Conservation (phyloP, 2,113 vertebrate species). For the Cyanoderma ruficeps region DNA sequence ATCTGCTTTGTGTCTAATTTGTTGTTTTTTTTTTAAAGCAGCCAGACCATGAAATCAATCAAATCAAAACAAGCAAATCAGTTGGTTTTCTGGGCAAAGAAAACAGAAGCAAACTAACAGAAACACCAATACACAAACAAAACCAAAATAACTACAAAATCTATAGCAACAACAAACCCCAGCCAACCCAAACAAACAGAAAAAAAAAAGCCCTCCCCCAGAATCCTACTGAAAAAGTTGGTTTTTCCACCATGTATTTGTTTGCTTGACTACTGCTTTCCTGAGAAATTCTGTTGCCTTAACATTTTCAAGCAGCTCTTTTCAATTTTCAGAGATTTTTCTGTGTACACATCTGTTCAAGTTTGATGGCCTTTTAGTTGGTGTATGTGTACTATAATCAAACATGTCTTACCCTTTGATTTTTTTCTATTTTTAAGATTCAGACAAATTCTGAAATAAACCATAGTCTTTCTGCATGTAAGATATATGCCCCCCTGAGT, state of each 20-base stretch:
- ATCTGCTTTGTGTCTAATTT: background rate
- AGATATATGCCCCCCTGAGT: background rate
- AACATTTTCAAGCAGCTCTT: background rate
- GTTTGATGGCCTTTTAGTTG: background rate
- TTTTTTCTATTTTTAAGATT: background rate
- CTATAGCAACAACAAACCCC: background rate
- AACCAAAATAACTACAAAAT: background rate
- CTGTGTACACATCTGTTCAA: background rate
- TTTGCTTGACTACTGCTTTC: background rate
- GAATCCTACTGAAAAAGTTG: background rate
- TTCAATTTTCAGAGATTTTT: background rate
- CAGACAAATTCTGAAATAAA: background rate
- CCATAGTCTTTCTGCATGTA: background rate
- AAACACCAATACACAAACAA: background rate
- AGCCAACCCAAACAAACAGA: background rate
- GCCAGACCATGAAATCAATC: background rate
- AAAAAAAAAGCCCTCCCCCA: background rate
- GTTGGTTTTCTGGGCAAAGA: background rate
- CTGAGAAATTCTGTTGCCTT: background rate
- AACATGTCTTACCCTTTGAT: background rate
- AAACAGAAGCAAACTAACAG: background rate
- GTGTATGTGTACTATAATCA: background rate
- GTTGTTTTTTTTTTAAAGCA: background rate
- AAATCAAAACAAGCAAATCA: background rate
- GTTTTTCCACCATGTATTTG: background rate